These are phyloP conservation scores for Phocoena phocoena DNA, from an alignment of 2,113 vertebrate species.

Conservation along the genomic window DNA sequence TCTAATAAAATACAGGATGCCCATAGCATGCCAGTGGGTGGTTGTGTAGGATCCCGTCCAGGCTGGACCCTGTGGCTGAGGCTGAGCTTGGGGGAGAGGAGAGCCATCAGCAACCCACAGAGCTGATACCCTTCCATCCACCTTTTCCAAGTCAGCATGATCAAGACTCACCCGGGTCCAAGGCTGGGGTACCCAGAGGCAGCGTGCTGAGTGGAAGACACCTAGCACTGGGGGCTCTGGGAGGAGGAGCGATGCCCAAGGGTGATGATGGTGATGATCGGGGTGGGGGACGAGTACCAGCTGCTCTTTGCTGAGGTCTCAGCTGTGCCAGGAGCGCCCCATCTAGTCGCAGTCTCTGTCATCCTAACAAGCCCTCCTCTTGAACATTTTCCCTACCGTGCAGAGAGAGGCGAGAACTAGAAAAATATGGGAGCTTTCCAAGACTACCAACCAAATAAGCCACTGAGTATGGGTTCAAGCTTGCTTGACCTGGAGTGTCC, in stretches of 20 bases:
- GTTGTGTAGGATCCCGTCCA: too few relatives aligned
- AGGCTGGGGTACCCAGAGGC: neutral
- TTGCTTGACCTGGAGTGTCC: neutral
- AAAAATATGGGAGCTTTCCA: neutral
- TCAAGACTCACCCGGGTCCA: too few relatives aligned
- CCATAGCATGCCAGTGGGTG: accelerated
- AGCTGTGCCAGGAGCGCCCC: too few relatives aligned
- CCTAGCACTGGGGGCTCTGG: neutral
- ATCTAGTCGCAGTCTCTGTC: accelerated
- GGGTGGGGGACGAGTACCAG: too few relatives aligned
- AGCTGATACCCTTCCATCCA: too few relatives aligned
- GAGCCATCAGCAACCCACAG: too few relatives aligned
- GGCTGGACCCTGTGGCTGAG: too few relatives aligned
- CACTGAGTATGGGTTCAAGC: neutral
- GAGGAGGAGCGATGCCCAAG: neutral
- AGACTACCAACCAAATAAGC: neutral
- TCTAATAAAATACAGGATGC: accelerated
- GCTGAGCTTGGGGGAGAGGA: accelerated
- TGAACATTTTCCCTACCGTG: accelerated
- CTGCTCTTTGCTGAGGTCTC: too few relatives aligned
- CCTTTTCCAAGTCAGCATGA: neutral
- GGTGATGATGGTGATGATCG: too few relatives aligned
- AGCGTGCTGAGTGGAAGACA: too few relatives aligned
- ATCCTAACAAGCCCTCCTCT: neutral
- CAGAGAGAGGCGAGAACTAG: too few relatives aligned